Percentiles rank a stretch among this genome's conserved stretches.
phyloP scores from a whole-genome alignment of 2,888 invertebrate species.

The Drosophila ezoana region DNA sequence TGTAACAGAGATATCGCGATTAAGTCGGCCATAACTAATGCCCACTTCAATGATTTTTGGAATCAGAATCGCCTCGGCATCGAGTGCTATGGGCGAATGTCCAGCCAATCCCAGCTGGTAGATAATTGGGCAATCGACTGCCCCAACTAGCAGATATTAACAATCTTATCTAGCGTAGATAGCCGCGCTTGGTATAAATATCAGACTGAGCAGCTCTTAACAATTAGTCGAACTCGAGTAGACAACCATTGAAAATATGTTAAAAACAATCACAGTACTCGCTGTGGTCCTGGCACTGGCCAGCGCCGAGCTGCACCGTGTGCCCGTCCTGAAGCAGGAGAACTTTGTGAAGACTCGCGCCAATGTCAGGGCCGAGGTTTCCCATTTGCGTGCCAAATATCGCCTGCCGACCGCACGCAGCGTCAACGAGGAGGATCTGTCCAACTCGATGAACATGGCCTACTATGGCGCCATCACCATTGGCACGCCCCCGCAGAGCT shows the following conservation, averaged over 20 bases:
- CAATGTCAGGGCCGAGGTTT: slow-evolving; percentile 60
- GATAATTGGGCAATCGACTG: slow-evolving; percentile 38
- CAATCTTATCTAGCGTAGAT: slow-evolving; percentile 47
- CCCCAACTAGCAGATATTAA: slow-evolving; percentile 32
- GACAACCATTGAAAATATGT: slow-evolving; percentile 55
- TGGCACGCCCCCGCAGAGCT: slow-evolving; percentile 95
- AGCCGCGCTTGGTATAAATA: slow-evolving; percentile 48
- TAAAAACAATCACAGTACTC: slow-evolving; percentile 53
- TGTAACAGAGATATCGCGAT: slow-evolving; percentile 3
- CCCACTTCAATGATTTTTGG: slow-evolving; percentile 7
- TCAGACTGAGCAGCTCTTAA: slow-evolving; percentile 2
- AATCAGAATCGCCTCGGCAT: not conserved
- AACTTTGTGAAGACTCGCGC: slow-evolving; percentile 68
- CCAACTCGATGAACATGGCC: slow-evolving; percentile 96
- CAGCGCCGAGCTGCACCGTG: slow-evolving; percentile 69
- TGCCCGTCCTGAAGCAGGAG: slow-evolving; percentile 68
- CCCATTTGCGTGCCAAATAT: slow-evolving; percentile 57
- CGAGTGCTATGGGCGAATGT: not conserved
- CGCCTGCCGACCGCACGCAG: slow-evolving; percentile 26
- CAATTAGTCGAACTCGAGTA: slow-evolving; percentile 63
- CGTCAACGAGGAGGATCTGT: slow-evolving; percentile 85
- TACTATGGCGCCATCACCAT: slow-evolving; percentile 97
- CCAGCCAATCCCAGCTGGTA: slow-evolving; percentile 19
- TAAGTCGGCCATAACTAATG: slow-evolving; percentile 3
- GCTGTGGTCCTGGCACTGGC: slow-evolving; percentile 68